Conservation (phyloP, 2,888 invertebrate genomes). For the Drosophila paranaensis region DNA sequence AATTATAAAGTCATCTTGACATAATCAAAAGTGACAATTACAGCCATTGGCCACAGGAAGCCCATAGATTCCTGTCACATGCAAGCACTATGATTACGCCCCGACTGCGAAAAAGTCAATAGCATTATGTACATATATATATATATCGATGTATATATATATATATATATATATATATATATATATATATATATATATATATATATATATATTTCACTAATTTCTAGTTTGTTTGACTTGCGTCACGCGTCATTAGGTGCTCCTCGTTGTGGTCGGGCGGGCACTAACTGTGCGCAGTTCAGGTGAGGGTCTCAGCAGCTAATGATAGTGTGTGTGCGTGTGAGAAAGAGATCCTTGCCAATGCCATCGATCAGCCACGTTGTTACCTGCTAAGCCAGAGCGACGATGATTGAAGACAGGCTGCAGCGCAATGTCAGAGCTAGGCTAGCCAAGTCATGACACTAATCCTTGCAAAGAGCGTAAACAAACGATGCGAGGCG, state of each 20-base stretch:
- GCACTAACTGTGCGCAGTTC: background rate
- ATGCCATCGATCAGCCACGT: constrained; percentile 43
- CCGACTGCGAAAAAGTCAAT: constrained; percentile 62
- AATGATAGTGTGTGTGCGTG: constrained; percentile 39
- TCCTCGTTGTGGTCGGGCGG: constrained; percentile 28
- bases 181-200: background rate
- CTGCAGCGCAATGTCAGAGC: constrained; percentile 22
- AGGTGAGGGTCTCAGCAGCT: constrained; percentile 33
- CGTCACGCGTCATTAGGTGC: constrained; percentile 77
- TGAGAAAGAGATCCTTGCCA: constrained; percentile 43
- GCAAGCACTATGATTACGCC: constrained; percentile 55
- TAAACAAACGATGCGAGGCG: constrained; percentile 39
- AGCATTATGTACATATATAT: constrained; percentile 16
- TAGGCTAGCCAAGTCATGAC: constrained; percentile 54
- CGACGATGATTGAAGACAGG: constrained; percentile 68
- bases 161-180: constrained; percentile 30
- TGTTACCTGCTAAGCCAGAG: constrained; percentile 37
- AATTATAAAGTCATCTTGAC: constrained; percentile 83
- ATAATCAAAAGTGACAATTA: constrained; percentile 83
- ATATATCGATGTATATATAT: background rate
- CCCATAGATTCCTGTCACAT: constrained; percentile 8
- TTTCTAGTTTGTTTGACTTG: constrained; percentile 43
- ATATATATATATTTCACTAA: constrained; percentile 44
- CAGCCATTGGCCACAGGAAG: constrained; percentile 74
- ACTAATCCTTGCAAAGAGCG: constrained; percentile 60